These are phyloP conservation scores for Bettongia penicillata DNA, from an alignment of 2,113 vertebrate species.

Conservation along the genomic window DNA sequence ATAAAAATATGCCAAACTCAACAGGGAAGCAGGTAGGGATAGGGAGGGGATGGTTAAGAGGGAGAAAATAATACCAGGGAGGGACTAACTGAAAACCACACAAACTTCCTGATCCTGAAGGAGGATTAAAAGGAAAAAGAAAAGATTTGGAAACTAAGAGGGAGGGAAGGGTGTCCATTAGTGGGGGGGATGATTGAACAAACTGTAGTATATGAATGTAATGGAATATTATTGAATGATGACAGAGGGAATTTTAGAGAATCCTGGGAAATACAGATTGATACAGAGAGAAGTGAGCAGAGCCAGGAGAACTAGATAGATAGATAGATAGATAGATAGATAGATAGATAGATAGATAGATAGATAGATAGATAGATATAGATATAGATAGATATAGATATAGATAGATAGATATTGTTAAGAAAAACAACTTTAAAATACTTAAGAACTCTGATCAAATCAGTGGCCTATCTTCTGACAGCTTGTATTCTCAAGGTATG, in stretches of 20 bases:
- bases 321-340: too few relatives aligned
- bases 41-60: neutral
- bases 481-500: neutral
- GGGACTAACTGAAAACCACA: neutral
- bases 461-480: neutral
- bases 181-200: neutral
- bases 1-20: neutral
- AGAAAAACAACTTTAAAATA: neutral
- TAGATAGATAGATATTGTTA: too few relatives aligned
- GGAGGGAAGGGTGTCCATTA: neutral
- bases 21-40: neutral
- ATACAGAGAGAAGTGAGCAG: neutral
- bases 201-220: neutral
- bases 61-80: neutral
- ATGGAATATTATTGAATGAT: neutral
- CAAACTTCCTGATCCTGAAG: conserved; percentile 48
- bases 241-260: neutral
- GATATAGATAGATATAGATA: too few relatives aligned
- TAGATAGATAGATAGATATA: too few relatives aligned
- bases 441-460: neutral
- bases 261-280: neutral
- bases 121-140: neutral
- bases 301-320: neutral
- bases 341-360: too few relatives aligned
- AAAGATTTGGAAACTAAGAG: neutral